These are phyloP conservation scores for Caracal caracal DNA, from an alignment of 2,113 vertebrate species.

Conservation along the genomic window DNA sequence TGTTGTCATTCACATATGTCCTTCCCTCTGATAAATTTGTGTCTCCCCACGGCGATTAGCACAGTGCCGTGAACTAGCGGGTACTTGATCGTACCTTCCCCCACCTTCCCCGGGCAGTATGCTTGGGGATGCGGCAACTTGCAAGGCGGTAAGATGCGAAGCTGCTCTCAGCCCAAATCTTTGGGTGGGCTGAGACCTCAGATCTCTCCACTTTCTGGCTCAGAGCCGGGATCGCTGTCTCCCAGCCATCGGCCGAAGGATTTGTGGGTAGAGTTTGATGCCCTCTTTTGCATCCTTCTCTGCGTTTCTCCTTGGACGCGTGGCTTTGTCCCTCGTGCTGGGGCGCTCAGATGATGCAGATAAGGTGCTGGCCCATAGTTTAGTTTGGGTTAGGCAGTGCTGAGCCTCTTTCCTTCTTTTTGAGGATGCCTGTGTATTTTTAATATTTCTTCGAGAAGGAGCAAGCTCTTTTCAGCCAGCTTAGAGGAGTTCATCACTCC, in stretches of 20 bases:
- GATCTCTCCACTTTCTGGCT: neutral
- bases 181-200: neutral
- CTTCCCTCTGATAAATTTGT: neutral
- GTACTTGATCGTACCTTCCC: neutral
- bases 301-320: neutral
- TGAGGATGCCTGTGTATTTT: neutral
- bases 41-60: neutral
- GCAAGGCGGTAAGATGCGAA: no score
- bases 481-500: conserved; percentile 22
- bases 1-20: neutral
- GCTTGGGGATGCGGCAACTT: neutral
- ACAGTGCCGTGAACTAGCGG: neutral
- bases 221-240: neutral
- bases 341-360: neutral
- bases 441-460: conserved; percentile 21
- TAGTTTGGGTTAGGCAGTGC: neutral
- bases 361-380: neutral
- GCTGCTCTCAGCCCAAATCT: neutral
- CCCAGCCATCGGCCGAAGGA: neutral
- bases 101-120: neutral
- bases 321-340: neutral
- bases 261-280: neutral
- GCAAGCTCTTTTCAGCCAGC: conserved; percentile 13
- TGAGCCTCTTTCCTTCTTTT: neutral
- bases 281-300: neutral